Base-by-base conservation (phyloP, 2,888 invertebrate genomes). In the Chrysina gloriosa region DNA sequence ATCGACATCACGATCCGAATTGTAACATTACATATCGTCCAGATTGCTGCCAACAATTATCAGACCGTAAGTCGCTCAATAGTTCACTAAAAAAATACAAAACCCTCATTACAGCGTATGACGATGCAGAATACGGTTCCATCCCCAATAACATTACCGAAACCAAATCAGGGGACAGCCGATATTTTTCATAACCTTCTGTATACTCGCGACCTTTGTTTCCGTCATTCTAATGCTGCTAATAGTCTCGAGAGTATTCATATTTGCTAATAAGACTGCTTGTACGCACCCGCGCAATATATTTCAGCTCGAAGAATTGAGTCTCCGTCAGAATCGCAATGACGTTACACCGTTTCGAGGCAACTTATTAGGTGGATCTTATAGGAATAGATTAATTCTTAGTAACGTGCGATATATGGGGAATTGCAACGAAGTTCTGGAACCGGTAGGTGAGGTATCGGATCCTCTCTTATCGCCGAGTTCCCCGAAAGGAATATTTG, bases 1-100 rank as follows among this genome's bases (percentile, higher is more conserved):
- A 86, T 76, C 80, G 81, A 67, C 77, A 80, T 56, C 78, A 77
- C 56, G 84, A 84, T 74, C 73, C 77, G n/a, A 84, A 85, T 71
- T 86, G 86, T 73, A 84, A 82, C 2, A 82, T 82, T 4, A 82
- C 80, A 34, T 81, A 82, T 68, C 77, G 82, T 56, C 84, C 83
- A 2, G 76, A 77, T 29, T 86, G 86, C 75, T 86, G 86, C 72
- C 82, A 81, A 70, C 74, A 77, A 21, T 72, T 80, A 67, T 75
- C 77, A 54, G 80, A 82, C 73, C 74, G 83, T 84, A 77, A 79
- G 81, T 77, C 7, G 14, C 42, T 45, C 4, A 54, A 31, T n/a
- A 2, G 29, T 16, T 54, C 19, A 7, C 4, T n/a, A n/a, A n/a
- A 7, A 27, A 36, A 9, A 16, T 21, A 19, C n/a, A 58, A 16